phyloP scores from a whole-genome alignment of 1,140 invertebrate species.

The Lepidotrigona ventralis region DNA sequence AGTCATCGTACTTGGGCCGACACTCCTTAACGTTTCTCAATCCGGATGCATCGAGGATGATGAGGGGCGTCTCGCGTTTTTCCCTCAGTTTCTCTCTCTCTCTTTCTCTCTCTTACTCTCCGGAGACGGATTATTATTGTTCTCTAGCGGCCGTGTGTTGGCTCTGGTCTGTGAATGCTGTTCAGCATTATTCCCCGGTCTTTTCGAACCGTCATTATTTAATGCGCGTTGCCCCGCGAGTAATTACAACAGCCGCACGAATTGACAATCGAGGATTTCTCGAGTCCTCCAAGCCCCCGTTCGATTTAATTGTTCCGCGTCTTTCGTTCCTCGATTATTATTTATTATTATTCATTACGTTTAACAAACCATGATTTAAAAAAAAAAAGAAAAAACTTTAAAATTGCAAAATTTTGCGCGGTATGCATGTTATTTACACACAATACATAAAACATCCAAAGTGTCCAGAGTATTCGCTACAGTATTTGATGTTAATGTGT shows the following conservation, averaged over 20 bases:
- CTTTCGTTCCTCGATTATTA: no score
- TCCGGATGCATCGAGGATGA: constrained; percentile 57
- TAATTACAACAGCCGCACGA: constrained; percentile 20
- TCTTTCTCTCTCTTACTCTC: not conserved
- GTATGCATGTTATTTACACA: no score
- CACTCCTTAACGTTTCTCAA: constrained; percentile 61
- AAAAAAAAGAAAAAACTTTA: no score
- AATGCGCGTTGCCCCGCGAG: constrained; percentile 14
- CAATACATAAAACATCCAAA: no score
- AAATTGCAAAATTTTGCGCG: no score
- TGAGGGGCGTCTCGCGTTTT: constrained; percentile 37
- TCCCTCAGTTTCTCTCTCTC: not conserved
- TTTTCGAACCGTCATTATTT: constrained; percentile 27
- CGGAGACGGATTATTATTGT: constrained; percentile 25
- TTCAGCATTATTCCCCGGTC: constrained; percentile 12
- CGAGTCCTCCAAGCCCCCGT: no score
- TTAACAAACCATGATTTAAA: no score
- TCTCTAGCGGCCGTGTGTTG: not conserved
- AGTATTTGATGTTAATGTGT: no score
- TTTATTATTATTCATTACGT: no score
- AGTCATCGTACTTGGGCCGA: constrained; percentile 31
- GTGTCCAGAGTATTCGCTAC: no score
- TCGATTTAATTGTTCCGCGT: constrained; percentile 7
- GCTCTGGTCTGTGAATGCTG: not conserved
- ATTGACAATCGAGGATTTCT: constrained; percentile 13